Evolutionary conservation across 2,888 invertebrate genomes (phyloP).

Genomic region (Gymnoscelis rufifasciata): DNA sequence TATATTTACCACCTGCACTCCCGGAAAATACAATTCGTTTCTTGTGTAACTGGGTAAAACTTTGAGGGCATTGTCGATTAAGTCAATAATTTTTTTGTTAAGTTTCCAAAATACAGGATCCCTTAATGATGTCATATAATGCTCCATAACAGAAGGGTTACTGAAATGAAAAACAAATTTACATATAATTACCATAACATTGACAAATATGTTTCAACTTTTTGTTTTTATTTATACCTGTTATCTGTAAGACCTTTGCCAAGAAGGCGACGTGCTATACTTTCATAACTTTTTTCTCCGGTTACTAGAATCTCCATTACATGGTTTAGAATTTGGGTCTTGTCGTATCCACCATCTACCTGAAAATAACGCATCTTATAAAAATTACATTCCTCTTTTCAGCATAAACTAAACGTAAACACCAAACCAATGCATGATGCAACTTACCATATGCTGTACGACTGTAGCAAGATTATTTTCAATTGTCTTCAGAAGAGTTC

Average conservation of each 20-base stretch:
- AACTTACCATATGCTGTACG: constrained; percentile 58
- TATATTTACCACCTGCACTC: constrained; percentile 80
- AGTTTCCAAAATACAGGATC: constrained; percentile 86
- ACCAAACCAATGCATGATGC: background rate
- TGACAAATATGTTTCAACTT: too few relatives aligned
- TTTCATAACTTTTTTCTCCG: constrained; percentile 57
- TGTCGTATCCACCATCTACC: constrained; percentile 56
- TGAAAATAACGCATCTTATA: constrained; percentile 42
- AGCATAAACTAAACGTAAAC: background rate
- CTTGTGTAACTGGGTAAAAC: constrained; percentile 77
- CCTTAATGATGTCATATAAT: constrained; percentile 81
- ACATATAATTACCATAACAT: too few relatives aligned
- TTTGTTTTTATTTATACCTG: too few relatives aligned
- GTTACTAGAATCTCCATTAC: constrained; percentile 63
- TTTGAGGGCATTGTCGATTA: constrained; percentile 78
- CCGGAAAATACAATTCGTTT: constrained; percentile 80
- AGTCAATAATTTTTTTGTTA: constrained; percentile 79
- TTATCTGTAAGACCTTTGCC: constrained; percentile 40
- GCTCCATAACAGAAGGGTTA: constrained; percentile 52
- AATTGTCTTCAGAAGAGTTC: constrained; percentile 50
- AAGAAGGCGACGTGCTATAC: constrained; percentile 46
- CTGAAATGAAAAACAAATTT: constrained; percentile 40
- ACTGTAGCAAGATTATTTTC: constrained; percentile 53
- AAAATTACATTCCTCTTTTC: background rate
- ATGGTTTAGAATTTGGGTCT: constrained; percentile 63